These are phyloP conservation scores for Notolepis coatsorum DNA, from an alignment of 2,797 vertebrate species.

Conservation along the genomic window DNA sequence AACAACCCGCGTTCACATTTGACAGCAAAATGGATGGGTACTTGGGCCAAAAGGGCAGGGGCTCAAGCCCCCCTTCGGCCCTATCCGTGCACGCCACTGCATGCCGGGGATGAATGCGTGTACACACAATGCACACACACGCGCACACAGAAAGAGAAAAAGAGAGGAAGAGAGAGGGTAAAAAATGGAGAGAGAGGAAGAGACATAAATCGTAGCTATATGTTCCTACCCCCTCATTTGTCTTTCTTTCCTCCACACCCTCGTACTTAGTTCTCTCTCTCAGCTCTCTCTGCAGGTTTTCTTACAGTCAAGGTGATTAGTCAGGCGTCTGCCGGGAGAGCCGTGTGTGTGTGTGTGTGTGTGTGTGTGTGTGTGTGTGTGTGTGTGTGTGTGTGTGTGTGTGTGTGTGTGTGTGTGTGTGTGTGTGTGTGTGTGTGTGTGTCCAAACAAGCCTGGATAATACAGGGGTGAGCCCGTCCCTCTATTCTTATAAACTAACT, in stretches of 20 bases:
- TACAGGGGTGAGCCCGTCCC: constrained; percentile 35
- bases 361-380: constrained; percentile 20
- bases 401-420: constrained; percentile 12
- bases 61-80: too few species aligned
- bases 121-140: not conserved
- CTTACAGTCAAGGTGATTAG: constrained; percentile 28
- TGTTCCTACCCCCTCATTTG: not conserved
- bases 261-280: constrained; percentile 15
- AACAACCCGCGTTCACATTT: too few species aligned
- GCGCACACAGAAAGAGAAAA: not conserved
- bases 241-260: not conserved
- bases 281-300: constrained; percentile 16
- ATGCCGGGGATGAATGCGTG: too few species aligned
- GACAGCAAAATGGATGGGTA: too few species aligned
- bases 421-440: constrained; percentile 27
- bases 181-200: too few species aligned
- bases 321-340: not conserved
- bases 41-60: too few species aligned
- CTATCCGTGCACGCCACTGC: too few species aligned
- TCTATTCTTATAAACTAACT: constrained; percentile 34
- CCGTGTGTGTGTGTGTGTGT: constrained; percentile 1
- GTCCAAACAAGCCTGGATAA: constrained; percentile 62
- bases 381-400: constrained; percentile 5
- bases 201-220: not conserved
- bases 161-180: too few species aligned